Base-by-base conservation (phyloP, 2,113 vertebrate species). In the Eidolon helvum region DNA sequence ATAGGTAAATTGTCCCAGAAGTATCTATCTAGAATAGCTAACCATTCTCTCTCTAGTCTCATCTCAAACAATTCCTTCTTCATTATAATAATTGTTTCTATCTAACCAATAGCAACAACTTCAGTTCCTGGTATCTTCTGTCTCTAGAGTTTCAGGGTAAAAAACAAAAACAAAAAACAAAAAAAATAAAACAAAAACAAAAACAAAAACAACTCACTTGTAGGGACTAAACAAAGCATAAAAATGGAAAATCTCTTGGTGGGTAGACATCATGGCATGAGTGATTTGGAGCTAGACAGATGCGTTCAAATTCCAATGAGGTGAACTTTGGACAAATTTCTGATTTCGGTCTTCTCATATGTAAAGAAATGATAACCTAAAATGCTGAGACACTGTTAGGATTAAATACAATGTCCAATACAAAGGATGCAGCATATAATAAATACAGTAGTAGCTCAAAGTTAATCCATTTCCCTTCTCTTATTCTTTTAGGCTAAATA, bases 401-500 rank as follows among this genome's bases (percentile, higher is more conserved):
- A 55, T 88, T 63, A 48, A 82, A 30, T 86, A 71, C 50, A 14
- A 78, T 35, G 68, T 12, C 33, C 33, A n/a, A 6, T 68, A 26
- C 16, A 68, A 50, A 88, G 9, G 19, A 28, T 10, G 11, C n/a
- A 45, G 26, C 16, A 33, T 43, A 74, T 75, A 33, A 53, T 30
- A 22, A 33, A 53, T 30, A 22, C 11, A 43, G 0, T 59, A 35
- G 12, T 55, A n/a, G 11, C 28, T 84, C 28, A 50, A 18, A 74
- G 77, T 65, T 38, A 33, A 82, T 48, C 55, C 0, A 19, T 72
- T 85, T 66, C 24, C 15, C 4, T 79, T 87, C 30, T 71, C 10
- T 91, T 65, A 33, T 19, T 9, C 18, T 90, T 95, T 83, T 69
- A 59, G 33, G 8, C 63, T 96, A 84, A 96, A 91, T 68, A 48